Percentiles rank a stretch among this genome's conserved stretches.
Conservation (phyloP, 2,113 vertebrate genomes). For the Prionailurus bengalensis region DNA sequence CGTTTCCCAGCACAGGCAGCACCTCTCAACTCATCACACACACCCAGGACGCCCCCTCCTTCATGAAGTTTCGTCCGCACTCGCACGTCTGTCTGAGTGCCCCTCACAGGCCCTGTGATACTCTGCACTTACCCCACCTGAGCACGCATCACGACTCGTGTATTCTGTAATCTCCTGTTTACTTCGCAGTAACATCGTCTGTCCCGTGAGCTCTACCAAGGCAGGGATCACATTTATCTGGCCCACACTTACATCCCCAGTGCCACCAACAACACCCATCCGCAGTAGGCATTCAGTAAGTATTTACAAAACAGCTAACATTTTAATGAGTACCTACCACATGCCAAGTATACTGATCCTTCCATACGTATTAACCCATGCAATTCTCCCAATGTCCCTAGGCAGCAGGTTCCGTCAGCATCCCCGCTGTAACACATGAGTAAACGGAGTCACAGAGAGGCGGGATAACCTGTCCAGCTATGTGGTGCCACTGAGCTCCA, state of each 20-base stretch:
- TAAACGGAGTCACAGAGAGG: background rate
- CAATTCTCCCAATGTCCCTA: background rate
- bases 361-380: background rate
- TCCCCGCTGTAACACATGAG: too few species aligned
- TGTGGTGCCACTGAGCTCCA: background rate
- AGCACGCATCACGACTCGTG: fast-evolving
- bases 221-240: background rate
- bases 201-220: background rate
- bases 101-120: fast-evolving
- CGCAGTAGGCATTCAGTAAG: background rate
- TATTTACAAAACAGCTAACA: background rate
- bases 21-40: background rate
- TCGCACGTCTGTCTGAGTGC: background rate
- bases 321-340: background rate
- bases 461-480: background rate
- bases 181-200: background rate
- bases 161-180: background rate
- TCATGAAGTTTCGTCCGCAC: background rate
- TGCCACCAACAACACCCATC: background rate
- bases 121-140: too few species aligned
- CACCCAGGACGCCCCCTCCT: fast-evolving
- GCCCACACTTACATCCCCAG: background rate
- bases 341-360: background rate
- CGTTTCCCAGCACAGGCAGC: background rate
- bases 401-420: background rate